Conservation (phyloP, 2,113 vertebrate genomes). For the Hystrix cristata region DNA sequence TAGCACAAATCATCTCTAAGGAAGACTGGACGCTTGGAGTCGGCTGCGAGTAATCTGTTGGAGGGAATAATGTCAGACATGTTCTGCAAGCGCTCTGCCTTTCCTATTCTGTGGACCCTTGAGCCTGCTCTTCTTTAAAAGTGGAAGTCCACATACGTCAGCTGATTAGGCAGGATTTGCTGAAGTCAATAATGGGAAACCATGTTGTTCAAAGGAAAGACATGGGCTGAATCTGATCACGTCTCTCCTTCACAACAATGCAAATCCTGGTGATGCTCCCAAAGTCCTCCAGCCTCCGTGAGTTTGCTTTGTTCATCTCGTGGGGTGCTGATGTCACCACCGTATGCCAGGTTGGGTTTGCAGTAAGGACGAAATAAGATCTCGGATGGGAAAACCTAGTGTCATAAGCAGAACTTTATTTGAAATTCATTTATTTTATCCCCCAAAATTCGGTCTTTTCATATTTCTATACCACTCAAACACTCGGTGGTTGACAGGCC, state of each 20-base stretch:
- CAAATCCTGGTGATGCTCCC: fast-evolving
- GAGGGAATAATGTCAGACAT: neutral
- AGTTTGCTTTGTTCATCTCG: neutral
- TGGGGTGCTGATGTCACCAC: neutral
- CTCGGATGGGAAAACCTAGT: neutral
- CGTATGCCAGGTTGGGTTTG: neutral
- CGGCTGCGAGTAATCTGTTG: neutral
- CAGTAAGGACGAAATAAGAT: neutral
- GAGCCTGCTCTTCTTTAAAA: neutral
- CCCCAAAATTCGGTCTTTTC: neutral
- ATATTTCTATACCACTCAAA: neutral
- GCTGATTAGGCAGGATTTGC: neutral
- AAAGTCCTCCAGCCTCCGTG: fast-evolving
- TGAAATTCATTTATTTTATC: neutral
- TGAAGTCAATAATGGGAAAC: neutral
- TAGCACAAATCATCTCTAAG: constrained; percentile 32
- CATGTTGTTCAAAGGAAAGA: neutral
- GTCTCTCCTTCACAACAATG: neutral
- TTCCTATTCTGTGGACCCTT: neutral
- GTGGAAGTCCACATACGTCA: neutral
- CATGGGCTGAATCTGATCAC: neutral
- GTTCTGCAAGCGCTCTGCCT: neutral
- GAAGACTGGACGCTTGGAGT: constrained; percentile 8
- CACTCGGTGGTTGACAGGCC: neutral
- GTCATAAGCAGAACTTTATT: neutral